phyloP scores from a whole-genome alignment of 1,140 invertebrate genomes.

The Drosophila subpulchrella region DNA sequence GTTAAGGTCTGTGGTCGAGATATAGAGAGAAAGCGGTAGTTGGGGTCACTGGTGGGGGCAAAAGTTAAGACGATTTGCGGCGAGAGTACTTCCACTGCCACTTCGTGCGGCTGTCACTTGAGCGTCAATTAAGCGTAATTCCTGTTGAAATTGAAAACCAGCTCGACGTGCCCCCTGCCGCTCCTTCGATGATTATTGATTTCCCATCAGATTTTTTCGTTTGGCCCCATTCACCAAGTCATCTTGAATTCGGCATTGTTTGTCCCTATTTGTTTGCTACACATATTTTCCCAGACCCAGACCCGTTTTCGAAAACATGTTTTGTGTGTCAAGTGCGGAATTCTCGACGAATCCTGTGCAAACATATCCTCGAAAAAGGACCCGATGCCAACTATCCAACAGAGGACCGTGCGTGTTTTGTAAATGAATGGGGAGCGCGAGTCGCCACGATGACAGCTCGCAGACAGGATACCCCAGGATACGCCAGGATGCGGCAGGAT shows the following conservation, averaged over 20 bases:
- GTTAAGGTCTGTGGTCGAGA: not conserved
- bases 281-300: constrained; percentile 25
- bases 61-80: constrained; percentile 77
- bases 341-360: constrained; percentile 43
- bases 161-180: constrained; percentile 33
- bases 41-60: constrained; percentile 7
- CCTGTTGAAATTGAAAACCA: constrained; percentile 58
- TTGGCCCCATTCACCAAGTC: not conserved
- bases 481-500: constrained; percentile 1
- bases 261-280: constrained; percentile 49
- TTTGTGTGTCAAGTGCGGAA: constrained; percentile 64
- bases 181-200: constrained; percentile 41
- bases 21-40: too few species aligned
- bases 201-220: constrained; percentile 39
- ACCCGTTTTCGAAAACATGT: constrained; percentile 39
- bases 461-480: constrained; percentile 53
- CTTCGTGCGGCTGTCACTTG: constrained; percentile 52
- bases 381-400: constrained; percentile 42
- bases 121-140: constrained; percentile 61
- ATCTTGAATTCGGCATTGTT: constrained; percentile 44
- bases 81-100: constrained; percentile 47
- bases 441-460: constrained; percentile 62
- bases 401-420: constrained; percentile 63
- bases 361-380: constrained; percentile 45
- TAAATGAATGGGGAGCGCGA: constrained; percentile 65